These are phyloP conservation scores for Brachionus angularis DNA, from an alignment of 1,140 invertebrate genomes.

Conservation along the genomic window DNA sequence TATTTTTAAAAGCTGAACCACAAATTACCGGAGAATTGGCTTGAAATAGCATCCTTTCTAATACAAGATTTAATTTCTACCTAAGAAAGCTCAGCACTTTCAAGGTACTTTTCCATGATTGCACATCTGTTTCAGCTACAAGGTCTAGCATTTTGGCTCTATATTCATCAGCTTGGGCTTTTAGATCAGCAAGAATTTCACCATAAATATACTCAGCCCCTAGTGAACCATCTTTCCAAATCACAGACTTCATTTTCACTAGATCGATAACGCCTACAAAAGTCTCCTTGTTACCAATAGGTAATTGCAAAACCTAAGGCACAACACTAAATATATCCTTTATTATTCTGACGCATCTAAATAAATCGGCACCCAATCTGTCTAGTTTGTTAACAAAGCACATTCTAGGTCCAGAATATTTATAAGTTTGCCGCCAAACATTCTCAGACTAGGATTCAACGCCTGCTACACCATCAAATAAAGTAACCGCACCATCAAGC, in stretches of 20 bases:
- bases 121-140: too few relatives aligned
- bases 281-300: constrained; percentile 34
- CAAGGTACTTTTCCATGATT: too few relatives aligned
- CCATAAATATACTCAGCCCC: neutral
- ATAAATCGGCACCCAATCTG: neutral
- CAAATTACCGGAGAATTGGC: neutral
- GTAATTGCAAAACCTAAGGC: neutral
- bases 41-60: neutral
- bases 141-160: too few relatives aligned
- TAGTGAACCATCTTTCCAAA: neutral
- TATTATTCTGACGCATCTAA: constrained; percentile 15
- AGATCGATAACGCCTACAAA: constrained; percentile 44
- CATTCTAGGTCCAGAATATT: constrained; percentile 13
- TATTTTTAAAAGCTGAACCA: constrained; percentile 33
- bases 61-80: neutral
- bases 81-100: neutral
- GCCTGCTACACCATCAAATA: constrained; percentile 24
- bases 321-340: neutral
- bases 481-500: constrained; percentile 13
- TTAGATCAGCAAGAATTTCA: neutral
- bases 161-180: neutral
- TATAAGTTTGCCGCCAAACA: constrained; percentile 5
- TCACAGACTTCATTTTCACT: constrained; percentile 47
- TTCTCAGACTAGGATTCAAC: constrained; percentile 8
- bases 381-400: constrained; percentile 32